Evolutionary conservation across 2,888 invertebrate species (phyloP), one percentile per base, ranked within the genome.

Genomic region (Liopterus haemorrhoidalis): DNA sequence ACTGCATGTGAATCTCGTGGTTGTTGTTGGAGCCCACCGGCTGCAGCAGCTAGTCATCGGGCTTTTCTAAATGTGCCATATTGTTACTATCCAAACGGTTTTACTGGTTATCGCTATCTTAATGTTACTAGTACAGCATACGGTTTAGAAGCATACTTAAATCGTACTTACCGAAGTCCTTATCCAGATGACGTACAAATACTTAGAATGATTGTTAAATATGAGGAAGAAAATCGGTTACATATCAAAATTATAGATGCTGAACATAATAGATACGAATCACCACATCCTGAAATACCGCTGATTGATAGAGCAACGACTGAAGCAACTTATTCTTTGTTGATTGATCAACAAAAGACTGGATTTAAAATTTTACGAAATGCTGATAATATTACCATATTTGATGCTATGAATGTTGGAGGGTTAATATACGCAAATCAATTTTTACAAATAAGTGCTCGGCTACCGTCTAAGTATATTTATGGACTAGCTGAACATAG

Each of bases 401-500:
- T 88, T 58, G 78, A 86, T 64, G 74, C 81, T 0, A 74, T 77
- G 58, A 72, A 74, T 50, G 68, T 80, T 18, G 79, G 81, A 33
- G 83, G 81, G 1, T 71, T 88, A 46, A 79, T 85, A 30, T 81
- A 81, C 48, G 77, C 87, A 1, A 79, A 88, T 62, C 86, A 86
- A 59, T 81, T 86, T 59, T 58, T 85, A 0, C 87, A 89, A 68
- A 62, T 88, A 4, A 78, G 76, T 37, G 70, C 75, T 3, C 57
- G 67, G 27, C 60, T 88, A 11, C 78, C 83, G 0, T 76, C 83
- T 0, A 64, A 71, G 43, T 67, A 69, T 52, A 68, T 89, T 49
- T 89, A 84, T 63, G 90, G 90, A 0, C 65, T 89, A 16, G 88
- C 87, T 1, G 85, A 86, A 62, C 79, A 82, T 52, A 70, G 78